Conservation (phyloP, 53 echinoderm and acorn worm species). For the Holothuria leucospilota region DNA sequence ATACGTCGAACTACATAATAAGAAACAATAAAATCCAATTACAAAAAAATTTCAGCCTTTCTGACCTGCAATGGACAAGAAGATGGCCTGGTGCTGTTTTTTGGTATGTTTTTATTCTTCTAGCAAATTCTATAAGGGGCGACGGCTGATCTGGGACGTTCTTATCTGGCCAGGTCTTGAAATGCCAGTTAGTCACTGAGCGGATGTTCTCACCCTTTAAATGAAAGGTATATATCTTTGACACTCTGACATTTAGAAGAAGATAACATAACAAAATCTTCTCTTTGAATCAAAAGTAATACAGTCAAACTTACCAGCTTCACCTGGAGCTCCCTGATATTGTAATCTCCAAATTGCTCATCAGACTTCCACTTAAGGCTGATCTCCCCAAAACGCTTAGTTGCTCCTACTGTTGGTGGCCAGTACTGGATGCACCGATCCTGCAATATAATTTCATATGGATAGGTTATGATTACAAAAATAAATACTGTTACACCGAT, state of each 20-base stretch:
- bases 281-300: too few relatives aligned
- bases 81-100: not conserved
- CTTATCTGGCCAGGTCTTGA: slow-evolving; percentile 17
- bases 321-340: not conserved
- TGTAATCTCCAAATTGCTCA: not conserved
- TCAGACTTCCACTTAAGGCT: not conserved
- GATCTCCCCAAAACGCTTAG: not conserved
- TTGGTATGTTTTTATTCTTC: not conserved
- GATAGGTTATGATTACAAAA: too few relatives aligned
- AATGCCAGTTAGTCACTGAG: slow-evolving; percentile 3
- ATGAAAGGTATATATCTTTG: too few relatives aligned
- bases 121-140: not conserved
- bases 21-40: too few relatives aligned
- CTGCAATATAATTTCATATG: not conserved
- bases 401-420: not conserved
- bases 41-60: too few relatives aligned
- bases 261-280: not conserved
- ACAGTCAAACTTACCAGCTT: not conserved
- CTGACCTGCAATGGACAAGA: slow-evolving; percentile 21
- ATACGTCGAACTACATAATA: too few relatives aligned
- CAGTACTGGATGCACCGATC: slow-evolving; percentile 23
- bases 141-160: not conserved
- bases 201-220: not conserved
- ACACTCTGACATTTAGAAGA: too few relatives aligned
- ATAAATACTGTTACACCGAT: too few relatives aligned